Evolutionary conservation across 2,888 invertebrate genomes (phyloP).

Genomic region (Stomorhina lunata): DNA sequence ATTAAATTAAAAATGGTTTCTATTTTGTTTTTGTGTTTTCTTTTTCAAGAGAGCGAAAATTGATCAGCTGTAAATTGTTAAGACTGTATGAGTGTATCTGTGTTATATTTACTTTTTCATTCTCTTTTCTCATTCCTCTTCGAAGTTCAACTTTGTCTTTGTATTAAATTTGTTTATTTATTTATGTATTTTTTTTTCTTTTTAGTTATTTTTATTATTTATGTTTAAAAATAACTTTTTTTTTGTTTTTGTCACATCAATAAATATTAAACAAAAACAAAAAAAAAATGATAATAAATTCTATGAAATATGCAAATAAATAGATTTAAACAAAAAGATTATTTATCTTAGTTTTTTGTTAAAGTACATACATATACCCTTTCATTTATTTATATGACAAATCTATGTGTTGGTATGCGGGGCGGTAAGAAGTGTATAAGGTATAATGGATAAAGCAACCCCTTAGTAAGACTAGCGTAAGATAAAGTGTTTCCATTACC

Average conservation of each 20-base stretch:
- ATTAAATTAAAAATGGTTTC: slow-evolving; percentile 30
- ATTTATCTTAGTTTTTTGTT: no score
- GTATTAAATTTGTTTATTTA: slow-evolving; percentile 16
- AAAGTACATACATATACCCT: no score
- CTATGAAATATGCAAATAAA: slow-evolving; percentile 39
- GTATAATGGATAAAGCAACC: no score
- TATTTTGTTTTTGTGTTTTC: slow-evolving; percentile 1
- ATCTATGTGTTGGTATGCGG: no score
- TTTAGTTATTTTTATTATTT: slow-evolving; percentile 41
- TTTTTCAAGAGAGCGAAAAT: background rate
- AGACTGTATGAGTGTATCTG: background rate
- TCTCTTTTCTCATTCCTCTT: background rate
- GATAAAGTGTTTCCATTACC: no score
- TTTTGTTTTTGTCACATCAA: slow-evolving; percentile 37
- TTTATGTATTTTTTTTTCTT: slow-evolving; percentile 2
- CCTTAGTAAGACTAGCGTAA: no score
- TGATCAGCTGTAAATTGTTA: slow-evolving; percentile 26
- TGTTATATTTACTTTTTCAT: background rate
- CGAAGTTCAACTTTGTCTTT: background rate
- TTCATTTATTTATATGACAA: no score
- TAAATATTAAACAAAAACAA: background rate
- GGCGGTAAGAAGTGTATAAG: no score
- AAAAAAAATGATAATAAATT: background rate
- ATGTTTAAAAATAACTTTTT: slow-evolving; percentile 55
- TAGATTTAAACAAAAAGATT: background rate